Evolutionary conservation across 2,888 invertebrate genomes (phyloP).

Genomic region (Thelaira solivaga): DNA sequence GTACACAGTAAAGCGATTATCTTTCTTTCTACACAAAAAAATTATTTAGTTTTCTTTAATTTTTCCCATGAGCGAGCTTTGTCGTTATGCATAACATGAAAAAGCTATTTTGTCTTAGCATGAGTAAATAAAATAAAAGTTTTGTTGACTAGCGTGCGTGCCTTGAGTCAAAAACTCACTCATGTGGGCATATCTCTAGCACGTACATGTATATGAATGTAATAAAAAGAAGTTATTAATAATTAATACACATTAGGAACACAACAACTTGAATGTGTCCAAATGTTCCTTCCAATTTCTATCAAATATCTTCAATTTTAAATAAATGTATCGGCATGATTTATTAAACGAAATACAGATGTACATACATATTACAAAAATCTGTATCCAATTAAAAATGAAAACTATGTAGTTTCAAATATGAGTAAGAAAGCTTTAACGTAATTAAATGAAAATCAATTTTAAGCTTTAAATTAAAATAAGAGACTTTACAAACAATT

Average conservation of each 20-base stretch:
- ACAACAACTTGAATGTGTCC: neutral
- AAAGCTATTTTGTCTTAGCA: too few relatives aligned
- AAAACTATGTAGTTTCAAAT: conserved; percentile 40
- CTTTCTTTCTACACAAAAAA: too few relatives aligned
- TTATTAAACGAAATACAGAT: neutral
- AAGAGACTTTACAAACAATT: conserved; percentile 31
- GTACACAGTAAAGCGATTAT: too few relatives aligned
- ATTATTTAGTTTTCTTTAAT: too few relatives aligned
- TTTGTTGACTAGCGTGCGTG: too few relatives aligned
- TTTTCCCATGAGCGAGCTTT: too few relatives aligned
- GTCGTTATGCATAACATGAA: too few relatives aligned
- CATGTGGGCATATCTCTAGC: too few relatives aligned
- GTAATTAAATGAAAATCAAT: conserved; percentile 39
- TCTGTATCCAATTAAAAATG: conserved; percentile 1
- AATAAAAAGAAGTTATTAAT: neutral
- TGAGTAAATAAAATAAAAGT: too few relatives aligned
- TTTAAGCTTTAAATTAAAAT: conserved; percentile 32
- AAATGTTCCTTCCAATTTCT: conserved; percentile 58
- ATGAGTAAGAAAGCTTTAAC: conserved; percentile 55
- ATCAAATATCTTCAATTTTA: conserved; percentile 50
- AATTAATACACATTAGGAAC: neutral
- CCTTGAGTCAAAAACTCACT: too few relatives aligned
- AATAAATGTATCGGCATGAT: conserved; percentile 56
- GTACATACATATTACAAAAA: neutral
- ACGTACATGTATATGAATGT: too few relatives aligned